Conservation (phyloP, 2,113 vertebrate species). For the Lampris megalopsis region DNA sequence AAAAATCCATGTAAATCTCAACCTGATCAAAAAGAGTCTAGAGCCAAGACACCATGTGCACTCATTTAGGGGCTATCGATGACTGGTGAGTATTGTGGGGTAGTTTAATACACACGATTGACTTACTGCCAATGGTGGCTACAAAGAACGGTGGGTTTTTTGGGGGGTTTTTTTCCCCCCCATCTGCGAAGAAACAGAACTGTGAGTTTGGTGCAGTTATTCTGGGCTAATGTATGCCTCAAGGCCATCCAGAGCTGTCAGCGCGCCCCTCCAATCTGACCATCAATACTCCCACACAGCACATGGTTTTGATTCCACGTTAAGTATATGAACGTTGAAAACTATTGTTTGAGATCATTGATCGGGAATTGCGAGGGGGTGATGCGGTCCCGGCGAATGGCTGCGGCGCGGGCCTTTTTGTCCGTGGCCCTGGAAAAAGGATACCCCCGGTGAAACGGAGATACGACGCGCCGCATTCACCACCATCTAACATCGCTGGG, state of each 20-base stretch:
- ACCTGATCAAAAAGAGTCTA: conserved; percentile 81
- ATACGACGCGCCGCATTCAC: conserved; percentile 11
- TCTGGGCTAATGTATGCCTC: conserved; percentile 58
- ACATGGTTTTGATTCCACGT: conserved; percentile 68
- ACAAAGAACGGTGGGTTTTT: conserved; percentile 69
- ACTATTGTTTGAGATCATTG: conserved; percentile 62
- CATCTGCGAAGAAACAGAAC: conserved; percentile 72
- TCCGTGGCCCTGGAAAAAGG: conserved; percentile 46
- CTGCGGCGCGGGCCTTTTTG: conserved; percentile 48
- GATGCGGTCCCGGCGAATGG: conserved; percentile 45
- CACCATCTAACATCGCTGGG: background rate
- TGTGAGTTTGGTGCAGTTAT: conserved; percentile 73
- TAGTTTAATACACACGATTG: conserved; percentile 82
- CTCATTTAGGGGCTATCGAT: conserved; percentile 84
- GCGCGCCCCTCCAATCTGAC: conserved; percentile 50
- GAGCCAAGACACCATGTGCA: conserved; percentile 79
- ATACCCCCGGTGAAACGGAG: conserved; percentile 20
- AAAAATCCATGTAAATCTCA: conserved; percentile 84
- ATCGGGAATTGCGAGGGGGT: conserved; percentile 65
- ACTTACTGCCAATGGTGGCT: conserved; percentile 85
- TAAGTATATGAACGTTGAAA: conserved; percentile 43
- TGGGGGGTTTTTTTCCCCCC: no score
- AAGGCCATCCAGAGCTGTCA: conserved; percentile 62
- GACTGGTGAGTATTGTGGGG: conserved; percentile 75
- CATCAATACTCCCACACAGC: conserved; percentile 36